Conservation (phyloP, 2,797 vertebrate species). For the Scyliorhinus canicula region DNA sequence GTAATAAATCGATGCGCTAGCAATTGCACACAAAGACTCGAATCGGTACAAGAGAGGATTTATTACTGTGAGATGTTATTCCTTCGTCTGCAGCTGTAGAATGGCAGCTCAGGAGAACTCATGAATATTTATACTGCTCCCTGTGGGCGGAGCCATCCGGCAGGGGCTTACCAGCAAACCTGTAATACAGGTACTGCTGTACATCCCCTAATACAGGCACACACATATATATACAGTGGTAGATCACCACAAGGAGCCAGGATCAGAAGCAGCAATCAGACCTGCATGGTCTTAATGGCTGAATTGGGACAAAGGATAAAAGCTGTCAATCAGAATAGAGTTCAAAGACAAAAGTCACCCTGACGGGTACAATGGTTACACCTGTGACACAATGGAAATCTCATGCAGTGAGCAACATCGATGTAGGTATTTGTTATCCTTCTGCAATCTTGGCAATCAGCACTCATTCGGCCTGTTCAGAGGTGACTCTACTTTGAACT, state of each 20-base stretch:
- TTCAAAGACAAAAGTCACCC: not conserved
- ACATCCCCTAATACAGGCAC: too few species aligned
- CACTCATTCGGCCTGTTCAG: not conserved
- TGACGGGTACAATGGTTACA: not conserved
- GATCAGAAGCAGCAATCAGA: not conserved
- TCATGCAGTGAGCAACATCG: not conserved
- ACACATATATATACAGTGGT: too few species aligned
- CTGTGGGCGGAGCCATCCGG: too few species aligned
- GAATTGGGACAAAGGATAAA: not conserved
- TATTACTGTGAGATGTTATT: too few species aligned
- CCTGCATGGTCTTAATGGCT: not conserved
- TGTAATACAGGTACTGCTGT: too few species aligned
- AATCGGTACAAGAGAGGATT: too few species aligned
- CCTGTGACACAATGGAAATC: not conserved
- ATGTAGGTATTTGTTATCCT: not conserved
- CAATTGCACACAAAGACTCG: too few species aligned
- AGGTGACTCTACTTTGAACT: not conserved
- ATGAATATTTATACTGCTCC: too few species aligned
- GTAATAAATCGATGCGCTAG: too few species aligned
- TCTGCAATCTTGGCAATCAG: not conserved
- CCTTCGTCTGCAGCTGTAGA: too few species aligned
- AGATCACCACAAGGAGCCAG: not conserved
- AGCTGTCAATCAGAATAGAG: not conserved
- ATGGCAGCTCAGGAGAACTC: too few species aligned
- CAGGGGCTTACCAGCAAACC: too few species aligned